phyloP scores from a whole-genome alignment of 2,888 invertebrate genomes.

The Aphidoletes aphidimyza region DNA sequence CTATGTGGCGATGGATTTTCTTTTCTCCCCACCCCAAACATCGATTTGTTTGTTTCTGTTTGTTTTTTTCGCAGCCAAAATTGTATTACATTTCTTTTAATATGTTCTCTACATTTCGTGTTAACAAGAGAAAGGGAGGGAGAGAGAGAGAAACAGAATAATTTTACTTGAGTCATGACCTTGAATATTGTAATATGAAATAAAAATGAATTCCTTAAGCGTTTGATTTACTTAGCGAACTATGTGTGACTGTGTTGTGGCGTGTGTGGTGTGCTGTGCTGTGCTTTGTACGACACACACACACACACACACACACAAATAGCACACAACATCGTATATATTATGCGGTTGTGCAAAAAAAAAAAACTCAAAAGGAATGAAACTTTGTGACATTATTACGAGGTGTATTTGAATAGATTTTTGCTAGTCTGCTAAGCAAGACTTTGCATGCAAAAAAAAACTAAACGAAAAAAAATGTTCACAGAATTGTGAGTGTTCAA shows the following conservation, averaged over 20 bases:
- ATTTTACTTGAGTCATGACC: neutral
- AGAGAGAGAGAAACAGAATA: neutral
- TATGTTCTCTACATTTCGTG: too few species aligned
- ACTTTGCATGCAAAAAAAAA: neutral
- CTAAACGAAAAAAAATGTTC: neutral
- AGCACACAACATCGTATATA: neutral
- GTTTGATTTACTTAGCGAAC: conserved; percentile 34
- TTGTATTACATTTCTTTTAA: too few species aligned
- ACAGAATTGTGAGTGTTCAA: neutral
- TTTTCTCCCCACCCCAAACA: too few species aligned
- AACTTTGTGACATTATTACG: conserved; percentile 3
- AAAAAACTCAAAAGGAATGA: neutral
- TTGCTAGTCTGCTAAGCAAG: neutral
- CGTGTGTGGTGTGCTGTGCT: neutral
- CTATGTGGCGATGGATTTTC: too few species aligned
- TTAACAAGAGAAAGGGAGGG: too few species aligned
- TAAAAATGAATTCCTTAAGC: conserved; percentile 37
- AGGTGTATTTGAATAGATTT: conserved; percentile 13
- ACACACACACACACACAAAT: too few species aligned
- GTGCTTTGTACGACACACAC: neutral
- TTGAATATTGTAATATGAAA: conserved; percentile 4
- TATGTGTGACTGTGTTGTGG: neutral
- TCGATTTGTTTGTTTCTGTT: too few species aligned
- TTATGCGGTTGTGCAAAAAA: neutral
- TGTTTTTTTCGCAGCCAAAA: too few species aligned